Evolutionary conservation across 2,797 vertebrate genomes (phyloP).

Genomic region (Manis crassicaudata): DNA sequence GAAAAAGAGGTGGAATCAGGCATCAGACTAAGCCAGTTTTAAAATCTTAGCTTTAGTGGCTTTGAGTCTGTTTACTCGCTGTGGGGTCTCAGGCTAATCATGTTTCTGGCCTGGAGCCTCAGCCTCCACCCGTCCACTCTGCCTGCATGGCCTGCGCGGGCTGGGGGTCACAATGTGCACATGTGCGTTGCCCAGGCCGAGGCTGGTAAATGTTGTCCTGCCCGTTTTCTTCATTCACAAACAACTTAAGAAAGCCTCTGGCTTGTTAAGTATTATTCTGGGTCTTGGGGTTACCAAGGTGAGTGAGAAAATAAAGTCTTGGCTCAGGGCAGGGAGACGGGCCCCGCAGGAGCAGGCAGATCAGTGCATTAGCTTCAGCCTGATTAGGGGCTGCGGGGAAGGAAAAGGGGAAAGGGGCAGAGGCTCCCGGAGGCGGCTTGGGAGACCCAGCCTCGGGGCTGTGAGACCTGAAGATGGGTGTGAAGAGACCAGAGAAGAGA

Average conservation of each 20-base stretch:
- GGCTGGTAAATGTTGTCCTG: not conserved
- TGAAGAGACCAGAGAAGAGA: not conserved
- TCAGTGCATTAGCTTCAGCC: too few species aligned
- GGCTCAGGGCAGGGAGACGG: not conserved
- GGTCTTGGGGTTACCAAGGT: not conserved
- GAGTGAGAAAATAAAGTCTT: not conserved
- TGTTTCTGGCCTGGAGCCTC: not conserved
- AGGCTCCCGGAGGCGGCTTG: not conserved
- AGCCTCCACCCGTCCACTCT: not conserved
- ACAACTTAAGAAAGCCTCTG: not conserved
- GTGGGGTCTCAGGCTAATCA: too few species aligned
- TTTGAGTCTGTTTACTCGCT: not conserved
- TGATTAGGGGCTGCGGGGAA: too few species aligned
- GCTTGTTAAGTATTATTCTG: not conserved
- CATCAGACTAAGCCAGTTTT: not conserved
- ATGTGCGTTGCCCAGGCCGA: too few species aligned
- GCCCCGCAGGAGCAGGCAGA: not conserved
- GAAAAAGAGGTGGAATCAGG: not conserved
- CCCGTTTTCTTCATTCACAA: not conserved
- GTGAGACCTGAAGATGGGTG: not conserved
- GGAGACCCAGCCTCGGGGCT: not conserved
- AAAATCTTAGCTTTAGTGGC: not conserved
- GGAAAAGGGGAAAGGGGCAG: too few species aligned
- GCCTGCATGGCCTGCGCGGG: too few species aligned
- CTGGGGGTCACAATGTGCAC: too few species aligned